These are phyloP conservation scores for Otis tarda DNA, from an alignment of 2,113 vertebrate species.

Conservation along the genomic window DNA sequence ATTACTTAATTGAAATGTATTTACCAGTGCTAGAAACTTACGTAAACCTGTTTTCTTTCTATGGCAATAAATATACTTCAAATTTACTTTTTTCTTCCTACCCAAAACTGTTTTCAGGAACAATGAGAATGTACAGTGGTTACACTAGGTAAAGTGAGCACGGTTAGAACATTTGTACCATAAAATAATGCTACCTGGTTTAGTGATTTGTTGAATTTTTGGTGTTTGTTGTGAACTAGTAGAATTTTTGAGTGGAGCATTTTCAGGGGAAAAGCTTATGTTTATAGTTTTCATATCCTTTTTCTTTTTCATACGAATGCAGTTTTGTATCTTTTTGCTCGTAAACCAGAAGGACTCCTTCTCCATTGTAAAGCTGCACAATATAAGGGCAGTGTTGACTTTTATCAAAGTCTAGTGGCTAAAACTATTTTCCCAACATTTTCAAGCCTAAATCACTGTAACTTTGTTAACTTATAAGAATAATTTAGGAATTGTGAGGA, in stretches of 20 bases:
- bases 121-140: neutral
- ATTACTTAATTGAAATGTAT: conserved; percentile 46
- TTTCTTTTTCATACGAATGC: neutral
- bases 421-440: neutral
- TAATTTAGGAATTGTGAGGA: neutral
- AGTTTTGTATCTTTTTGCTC: neutral
- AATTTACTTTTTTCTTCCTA: neutral
- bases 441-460: neutral
- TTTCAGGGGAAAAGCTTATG: neutral
- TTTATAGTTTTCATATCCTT: neutral
- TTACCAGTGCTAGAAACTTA: neutral
- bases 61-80: neutral
- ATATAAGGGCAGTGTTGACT: neutral
- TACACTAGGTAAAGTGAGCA: neutral
- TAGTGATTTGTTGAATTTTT: neutral
- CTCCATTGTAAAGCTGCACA: neutral
- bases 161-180: neutral
- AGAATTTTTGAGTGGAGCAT: neutral
- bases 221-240: neutral
- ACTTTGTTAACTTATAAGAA: neutral
- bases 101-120: neutral
- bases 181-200: neutral
- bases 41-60: neutral
- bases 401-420: neutral
- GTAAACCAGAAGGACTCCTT: neutral